Evolutionary conservation across 2,113 vertebrate species (phyloP).

Genomic region (Elgaria multicarinata): DNA sequence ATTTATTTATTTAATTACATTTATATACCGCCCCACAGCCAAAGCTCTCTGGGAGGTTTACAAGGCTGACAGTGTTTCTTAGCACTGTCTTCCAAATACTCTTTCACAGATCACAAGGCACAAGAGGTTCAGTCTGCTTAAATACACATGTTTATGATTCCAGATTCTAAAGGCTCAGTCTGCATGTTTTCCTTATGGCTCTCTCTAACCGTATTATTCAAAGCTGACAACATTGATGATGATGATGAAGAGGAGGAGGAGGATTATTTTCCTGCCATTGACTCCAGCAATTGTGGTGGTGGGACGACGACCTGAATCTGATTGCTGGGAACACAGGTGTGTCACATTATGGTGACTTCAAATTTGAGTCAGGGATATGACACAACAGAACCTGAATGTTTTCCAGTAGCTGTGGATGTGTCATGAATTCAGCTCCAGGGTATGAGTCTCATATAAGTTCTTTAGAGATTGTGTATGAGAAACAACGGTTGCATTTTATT

Average conservation of each 20-base stretch:
- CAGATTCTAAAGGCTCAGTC: neutral
- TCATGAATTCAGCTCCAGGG: neutral
- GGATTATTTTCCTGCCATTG: conserved; percentile 24
- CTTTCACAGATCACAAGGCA: conserved; percentile 19
- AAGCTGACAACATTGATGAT: neutral
- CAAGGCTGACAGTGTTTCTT: neutral
- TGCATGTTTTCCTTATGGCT: neutral
- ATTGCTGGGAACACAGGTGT: neutral
- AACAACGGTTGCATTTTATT: too few species aligned
- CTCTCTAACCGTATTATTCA: neutral
- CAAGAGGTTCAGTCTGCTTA: conserved; percentile 3
- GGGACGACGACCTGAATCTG: neutral
- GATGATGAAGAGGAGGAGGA: too few species aligned
- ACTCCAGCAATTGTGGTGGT: conserved; percentile 17
- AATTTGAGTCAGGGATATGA: neutral
- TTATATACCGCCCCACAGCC: too few species aligned
- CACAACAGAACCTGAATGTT: neutral
- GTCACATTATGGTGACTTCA: neutral
- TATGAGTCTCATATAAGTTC: neutral
- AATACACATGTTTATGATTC: neutral
- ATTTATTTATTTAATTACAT: too few species aligned
- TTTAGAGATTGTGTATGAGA: neutral
- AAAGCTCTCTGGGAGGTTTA: too few species aligned
- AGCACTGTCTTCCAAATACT: conserved; percentile 2
- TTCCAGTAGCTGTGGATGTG: neutral